phyloP scores from a whole-genome alignment of 2,797 vertebrate genomes.

The Adelosebastes latens region DNA sequence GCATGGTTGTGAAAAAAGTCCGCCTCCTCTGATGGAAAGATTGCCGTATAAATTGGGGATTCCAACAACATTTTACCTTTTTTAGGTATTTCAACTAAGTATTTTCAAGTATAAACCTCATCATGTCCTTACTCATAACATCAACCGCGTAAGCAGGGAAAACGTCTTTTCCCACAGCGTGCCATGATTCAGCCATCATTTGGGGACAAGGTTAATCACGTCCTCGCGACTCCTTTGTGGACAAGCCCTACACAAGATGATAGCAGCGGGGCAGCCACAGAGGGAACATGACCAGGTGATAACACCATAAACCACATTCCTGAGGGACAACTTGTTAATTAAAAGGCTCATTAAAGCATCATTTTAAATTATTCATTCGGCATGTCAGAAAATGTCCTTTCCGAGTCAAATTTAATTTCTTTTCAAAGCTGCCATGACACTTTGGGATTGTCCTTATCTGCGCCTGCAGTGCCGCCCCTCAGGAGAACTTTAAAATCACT shows the following conservation, averaged over 20 bases:
- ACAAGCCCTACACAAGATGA: slow-evolving; percentile 66
- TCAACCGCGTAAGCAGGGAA: not conserved
- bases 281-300: slow-evolving; percentile 83
- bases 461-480: slow-evolving; percentile 61
- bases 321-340: slow-evolving; percentile 90
- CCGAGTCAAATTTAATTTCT: slow-evolving; percentile 90
- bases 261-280: slow-evolving; percentile 44
- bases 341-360: slow-evolving; percentile 92
- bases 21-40: not conserved
- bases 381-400: slow-evolving; percentile 93
- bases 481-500: slow-evolving; percentile 71
- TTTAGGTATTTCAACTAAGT: not conserved
- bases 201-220: slow-evolving; percentile 87
- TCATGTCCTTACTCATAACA: not conserved
- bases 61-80: not conserved
- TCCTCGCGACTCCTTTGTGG: slow-evolving; percentile 82
- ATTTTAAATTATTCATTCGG: slow-evolving; percentile 93
- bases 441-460: slow-evolving; percentile 76
- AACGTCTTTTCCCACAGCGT: not conserved
- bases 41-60: not conserved
- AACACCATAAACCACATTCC: slow-evolving; percentile 88
- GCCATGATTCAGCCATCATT: slow-evolving; percentile 24
- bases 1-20: not conserved
- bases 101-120: not conserved
- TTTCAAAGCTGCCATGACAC: slow-evolving; percentile 81